phyloP scores from a whole-genome alignment of 2,797 vertebrate genomes.

The Pipistrellus kuhlii region DNA sequence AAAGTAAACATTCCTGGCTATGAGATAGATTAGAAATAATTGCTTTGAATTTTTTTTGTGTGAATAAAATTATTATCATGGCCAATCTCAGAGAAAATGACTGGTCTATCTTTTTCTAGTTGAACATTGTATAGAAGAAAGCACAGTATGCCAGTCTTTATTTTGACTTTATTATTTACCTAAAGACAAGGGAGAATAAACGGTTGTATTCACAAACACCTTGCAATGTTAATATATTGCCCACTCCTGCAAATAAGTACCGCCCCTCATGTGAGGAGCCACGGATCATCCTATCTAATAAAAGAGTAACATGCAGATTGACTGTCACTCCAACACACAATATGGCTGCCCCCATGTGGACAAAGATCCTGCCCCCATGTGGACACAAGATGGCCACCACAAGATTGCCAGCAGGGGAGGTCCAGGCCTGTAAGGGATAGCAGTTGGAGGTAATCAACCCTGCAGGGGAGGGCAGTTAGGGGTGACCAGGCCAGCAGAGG shows the following conservation, averaged over 20 bases:
- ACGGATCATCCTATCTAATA: neutral
- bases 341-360: no score
- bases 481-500: no score
- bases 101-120: neutral
- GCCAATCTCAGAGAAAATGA: neutral
- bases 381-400: no score
- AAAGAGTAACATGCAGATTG: no score
- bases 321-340: no score
- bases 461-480: no score
- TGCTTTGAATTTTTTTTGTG: neutral
- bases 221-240: neutral
- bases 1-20: neutral
- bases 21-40: neutral
- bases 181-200: neutral
- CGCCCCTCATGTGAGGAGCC: neutral
- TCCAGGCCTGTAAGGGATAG: no score
- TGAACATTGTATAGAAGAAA: neutral
- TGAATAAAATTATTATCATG: neutral
- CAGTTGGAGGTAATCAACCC: no score
- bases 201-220: neutral
- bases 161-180: neutral
- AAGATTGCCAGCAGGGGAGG: no score
- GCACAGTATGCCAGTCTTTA: neutral
- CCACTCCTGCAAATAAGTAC: neutral
- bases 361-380: no score